Conservation (phyloP, 2,888 invertebrate species). For the Eilema caniola region DNA sequence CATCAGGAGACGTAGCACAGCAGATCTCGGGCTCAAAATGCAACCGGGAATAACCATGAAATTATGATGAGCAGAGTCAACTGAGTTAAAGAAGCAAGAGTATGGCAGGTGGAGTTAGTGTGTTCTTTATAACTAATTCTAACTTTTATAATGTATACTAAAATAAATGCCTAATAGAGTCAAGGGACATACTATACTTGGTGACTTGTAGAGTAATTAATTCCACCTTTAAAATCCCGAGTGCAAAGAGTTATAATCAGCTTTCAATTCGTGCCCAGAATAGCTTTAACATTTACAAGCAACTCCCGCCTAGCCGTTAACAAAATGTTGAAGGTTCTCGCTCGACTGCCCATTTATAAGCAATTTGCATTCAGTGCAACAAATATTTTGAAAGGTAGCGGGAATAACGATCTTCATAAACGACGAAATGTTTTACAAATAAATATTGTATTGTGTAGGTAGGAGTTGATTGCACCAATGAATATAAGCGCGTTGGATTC, state of each 20-base stretch:
- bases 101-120: too few relatives aligned
- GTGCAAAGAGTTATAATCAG: neutral
- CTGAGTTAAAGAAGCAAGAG: too few relatives aligned
- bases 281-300: conserved; percentile 1
- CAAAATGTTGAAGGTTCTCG: neutral
- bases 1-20: neutral
- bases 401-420: conserved; percentile 2
- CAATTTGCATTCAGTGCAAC: conserved; percentile 17
- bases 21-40: neutral
- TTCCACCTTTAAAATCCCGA: neutral
- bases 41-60: neutral
- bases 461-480: neutral
- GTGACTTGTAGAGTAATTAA: neutral
- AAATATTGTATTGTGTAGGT: neutral
- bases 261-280: neutral
- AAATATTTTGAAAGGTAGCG: conserved; percentile 10
- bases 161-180: neutral
- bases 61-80: neutral
- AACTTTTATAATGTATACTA: neutral
- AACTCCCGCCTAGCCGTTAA: neutral
- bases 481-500: neutral
- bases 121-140: too few relatives aligned
- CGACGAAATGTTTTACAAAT: neutral
- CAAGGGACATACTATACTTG: too few relatives aligned
- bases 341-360: conserved; percentile 7